Base-by-base conservation (phyloP, 23 tunicate genomes). In the Diplosoma virens region DNA sequence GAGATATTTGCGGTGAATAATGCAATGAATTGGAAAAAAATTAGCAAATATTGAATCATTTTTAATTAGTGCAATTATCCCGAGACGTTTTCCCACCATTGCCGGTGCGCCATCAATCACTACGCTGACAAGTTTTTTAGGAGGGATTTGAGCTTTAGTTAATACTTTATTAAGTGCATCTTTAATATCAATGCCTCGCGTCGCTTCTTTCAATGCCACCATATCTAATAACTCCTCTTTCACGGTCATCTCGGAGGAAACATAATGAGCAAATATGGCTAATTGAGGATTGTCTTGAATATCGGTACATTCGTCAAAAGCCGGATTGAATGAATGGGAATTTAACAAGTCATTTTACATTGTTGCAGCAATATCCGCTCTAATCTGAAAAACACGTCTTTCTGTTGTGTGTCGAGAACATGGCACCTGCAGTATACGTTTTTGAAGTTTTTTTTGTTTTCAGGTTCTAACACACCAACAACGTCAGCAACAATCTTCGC, bases 41-140 rank as follows among this genome's bases (percentile, higher is more conserved):
- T 46, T 46, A 46, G 52, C 16, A 46, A 46, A 46, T 16, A 11
- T 46, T 14, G 52, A 16, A 58, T 58, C 65, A 58, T 58, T 58
- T 22, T n/a, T 58, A 11, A 58, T 58, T 58, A n/a, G 65, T 58
- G 24, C 65, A 58, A 58, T 20, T 58, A 58, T 6, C 65, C 65
- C 65, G 65, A 58, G 7, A 58, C 65, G 65, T 58, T 58, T 58
- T 58, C 65, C 65, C 65, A 58, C 65, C 65, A 58, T 58, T 58
- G 65, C 65, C 65, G 21, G 16, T 11, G 65, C 65, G 6, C 65
- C 65, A 58, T 58, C 21, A 22, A 22, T 58, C 21, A 22, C 21
- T 58, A n/a, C 65, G 26, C 65, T 58, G 65, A 58, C 65, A 58
- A 58, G 65, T 6, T 58, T 58, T 58, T 58, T n/a, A 58, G n/a